A percentile compares a stretch with the other conserved stretches of the same genome.
Evolutionary conservation across 2,888 invertebrate species (phyloP).

Genomic region (Vanessa cardui): DNA sequence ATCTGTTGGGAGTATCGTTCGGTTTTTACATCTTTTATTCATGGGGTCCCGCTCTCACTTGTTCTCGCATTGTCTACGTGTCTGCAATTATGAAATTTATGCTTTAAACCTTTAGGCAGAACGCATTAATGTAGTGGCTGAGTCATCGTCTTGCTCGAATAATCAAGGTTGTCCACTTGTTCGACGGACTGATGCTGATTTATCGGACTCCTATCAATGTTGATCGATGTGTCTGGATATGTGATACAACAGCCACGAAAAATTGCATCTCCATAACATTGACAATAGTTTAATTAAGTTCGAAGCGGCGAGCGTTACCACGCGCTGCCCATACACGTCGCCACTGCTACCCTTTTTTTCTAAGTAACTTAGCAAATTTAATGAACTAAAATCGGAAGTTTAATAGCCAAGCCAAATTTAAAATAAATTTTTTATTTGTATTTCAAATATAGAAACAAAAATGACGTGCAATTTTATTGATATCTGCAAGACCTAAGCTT

Average conservation of each 20-base stretch:
- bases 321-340: slow-evolving; percentile 1
- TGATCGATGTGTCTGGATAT: slow-evolving; percentile 71
- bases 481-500: not conserved
- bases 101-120: slow-evolving; percentile 74
- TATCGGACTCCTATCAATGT: slow-evolving; percentile 67
- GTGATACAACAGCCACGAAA: slow-evolving; percentile 41
- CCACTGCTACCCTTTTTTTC: not conserved
- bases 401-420: too few relatives aligned
- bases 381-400: not conserved
- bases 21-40: slow-evolving; percentile 75
- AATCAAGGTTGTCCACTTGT: slow-evolving; percentile 73
- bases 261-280: slow-evolving; percentile 17
- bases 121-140: slow-evolving; percentile 54
- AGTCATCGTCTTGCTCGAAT: slow-evolving; percentile 59
- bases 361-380: not conserved
- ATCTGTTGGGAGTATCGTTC: slow-evolving; percentile 57
- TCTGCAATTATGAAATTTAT: slow-evolving; percentile 78
- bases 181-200: slow-evolving; percentile 72
- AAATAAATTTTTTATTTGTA: too few relatives aligned
- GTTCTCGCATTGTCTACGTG: slow-evolving; percentile 77
- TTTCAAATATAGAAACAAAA: not conserved
- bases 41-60: slow-evolving; percentile 67
- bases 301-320: slow-evolving; percentile 16
- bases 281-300: slow-evolving; percentile 32
- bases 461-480: not conserved